Base-by-base conservation (phyloP, 2,797 vertebrate genomes). In the Anguilla anguilla region DNA sequence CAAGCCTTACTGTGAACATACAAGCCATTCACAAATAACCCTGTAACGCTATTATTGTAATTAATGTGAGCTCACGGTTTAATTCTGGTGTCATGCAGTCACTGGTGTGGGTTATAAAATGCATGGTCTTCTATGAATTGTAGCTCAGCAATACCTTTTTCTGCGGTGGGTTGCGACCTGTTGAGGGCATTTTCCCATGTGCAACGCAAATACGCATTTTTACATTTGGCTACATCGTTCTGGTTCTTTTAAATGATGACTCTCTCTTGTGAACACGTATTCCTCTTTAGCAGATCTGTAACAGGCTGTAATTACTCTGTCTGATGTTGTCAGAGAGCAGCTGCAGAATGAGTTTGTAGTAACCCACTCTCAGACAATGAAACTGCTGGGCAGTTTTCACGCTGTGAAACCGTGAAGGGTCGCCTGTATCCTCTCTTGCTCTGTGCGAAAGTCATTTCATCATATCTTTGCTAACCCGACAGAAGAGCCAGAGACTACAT, bases 401-500 rank as follows among this genome's bases (percentile, higher is more conserved):
- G 74, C 13, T 43, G 17, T 79, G 35, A 79, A 79, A 79, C 17
- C 39, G 4, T 39, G 64, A 74, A 13, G 28, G 6, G 74, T 79
- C 4, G 35, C 9, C 28, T 17, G 35, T 77, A 43, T 6, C 22
- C 19, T 9, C 46, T 82, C 79, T 25, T 82, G 39, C 46, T 82
- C 79, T 82, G 19, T 51, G 9, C 22, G 9, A 82, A 51, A 49
- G 46, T 15, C 72, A 77, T 77, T 15, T 51, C 19, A 49, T 49
- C 79, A 82, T n/a, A 51, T 25, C 25, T 51, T n/a, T 25, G 22
- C 77, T 81, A 22, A 43, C 39, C 77, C 2, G 35, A 82, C 79
- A 82, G 79, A 82, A 82, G 43, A 82, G 46, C 79, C 79, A 79
- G 46, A n/a, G 46, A 82, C 79, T 49, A 51, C 7, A 82, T 25